phyloP scores from a whole-genome alignment of 2,888 invertebrate genomes.

The Hetaerina titia region DNA sequence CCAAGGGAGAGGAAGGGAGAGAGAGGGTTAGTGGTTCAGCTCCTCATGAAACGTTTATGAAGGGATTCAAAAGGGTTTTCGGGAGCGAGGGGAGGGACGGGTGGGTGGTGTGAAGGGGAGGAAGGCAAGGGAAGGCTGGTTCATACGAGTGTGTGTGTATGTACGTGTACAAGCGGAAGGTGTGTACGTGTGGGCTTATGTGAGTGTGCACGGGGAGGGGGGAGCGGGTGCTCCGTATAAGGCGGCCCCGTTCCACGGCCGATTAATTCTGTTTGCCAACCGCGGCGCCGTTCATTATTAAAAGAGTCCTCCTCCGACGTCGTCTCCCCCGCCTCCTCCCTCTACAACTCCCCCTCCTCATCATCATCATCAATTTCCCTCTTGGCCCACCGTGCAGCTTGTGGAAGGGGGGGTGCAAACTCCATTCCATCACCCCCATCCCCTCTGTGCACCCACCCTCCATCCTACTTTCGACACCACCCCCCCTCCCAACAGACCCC shows the following conservation, averaged over 20 bases:
- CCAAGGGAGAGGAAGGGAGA: neutral
- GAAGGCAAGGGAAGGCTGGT: neutral
- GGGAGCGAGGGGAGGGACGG: neutral
- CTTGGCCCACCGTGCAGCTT: too few relatives aligned
- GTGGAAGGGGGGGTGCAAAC: too few relatives aligned
- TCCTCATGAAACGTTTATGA: slow-evolving; percentile 64
- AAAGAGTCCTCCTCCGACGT: neutral
- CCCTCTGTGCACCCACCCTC: neutral
- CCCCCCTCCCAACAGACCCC: neutral
- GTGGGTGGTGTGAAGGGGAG: neutral
- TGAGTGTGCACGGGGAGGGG: slow-evolving; percentile 8
- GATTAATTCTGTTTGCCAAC: slow-evolving; percentile 67
- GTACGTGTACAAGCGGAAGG: neutral
- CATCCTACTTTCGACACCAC: neutral
- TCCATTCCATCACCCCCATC: too few relatives aligned
- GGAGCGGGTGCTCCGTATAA: neutral
- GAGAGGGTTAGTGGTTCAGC: slow-evolving; percentile 37
- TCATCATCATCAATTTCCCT: neutral
- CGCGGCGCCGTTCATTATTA: slow-evolving; percentile 61
- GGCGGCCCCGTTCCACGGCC: slow-evolving; percentile 52
- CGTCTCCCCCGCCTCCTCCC: neutral
- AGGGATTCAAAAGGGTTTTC: slow-evolving; percentile 53
- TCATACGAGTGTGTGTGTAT: neutral
- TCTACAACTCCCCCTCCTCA: neutral
- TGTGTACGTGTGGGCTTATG: neutral